Base-by-base conservation (phyloP, 1,140 invertebrate species). In the Bombus vancouverensis region DNA sequence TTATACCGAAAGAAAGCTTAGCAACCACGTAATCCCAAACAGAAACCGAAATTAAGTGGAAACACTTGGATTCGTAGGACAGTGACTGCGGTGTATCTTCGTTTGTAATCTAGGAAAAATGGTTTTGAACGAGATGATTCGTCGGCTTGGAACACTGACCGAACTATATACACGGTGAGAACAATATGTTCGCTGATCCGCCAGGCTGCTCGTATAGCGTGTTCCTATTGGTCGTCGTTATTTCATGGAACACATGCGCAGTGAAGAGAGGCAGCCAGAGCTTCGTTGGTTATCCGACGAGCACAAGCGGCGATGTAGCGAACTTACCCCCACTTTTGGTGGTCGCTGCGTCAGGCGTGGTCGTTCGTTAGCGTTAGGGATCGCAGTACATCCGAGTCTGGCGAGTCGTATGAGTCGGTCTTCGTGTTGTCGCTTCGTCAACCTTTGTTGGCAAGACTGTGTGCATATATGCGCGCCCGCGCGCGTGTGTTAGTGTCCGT, bases 341-440 rank as follows among this genome's bases (percentile, higher is more conserved):
- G 83, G 89, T 92, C 90, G 92, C 93, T 93, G 93, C 92, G 91
- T 92, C 93, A 94, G 93, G 93, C 93, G 93, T 94, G 93, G 93
- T 93, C 89, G 77, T 78, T 83, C 59, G 78, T 70, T 80, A 70
- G 83, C 59, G 82, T 70, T 80, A 70, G 83, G 32, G 32, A 34
- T 73, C 76, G 83, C 79, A 90, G 89, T 89, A 86, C 42, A 72
- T 81, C 59, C 68, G 83, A 91, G 89, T 86, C 86, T 89, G 83
- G 80, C 77, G 53, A 83, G 68, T 82, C 42, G 84, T 32, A 47
- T 72, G 79, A 42, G 13, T 77, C 88, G 88, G 4, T 74, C 32
- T 34, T 3, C 32, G 42, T 13, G 75, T 28, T 32, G 18, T 74
- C 15, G 78, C 25, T 59, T 79, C 59, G 72, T 66, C 79, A 34